Base-by-base conservation (phyloP, 2,888 invertebrate species). In the Lathronympha strigana region DNA sequence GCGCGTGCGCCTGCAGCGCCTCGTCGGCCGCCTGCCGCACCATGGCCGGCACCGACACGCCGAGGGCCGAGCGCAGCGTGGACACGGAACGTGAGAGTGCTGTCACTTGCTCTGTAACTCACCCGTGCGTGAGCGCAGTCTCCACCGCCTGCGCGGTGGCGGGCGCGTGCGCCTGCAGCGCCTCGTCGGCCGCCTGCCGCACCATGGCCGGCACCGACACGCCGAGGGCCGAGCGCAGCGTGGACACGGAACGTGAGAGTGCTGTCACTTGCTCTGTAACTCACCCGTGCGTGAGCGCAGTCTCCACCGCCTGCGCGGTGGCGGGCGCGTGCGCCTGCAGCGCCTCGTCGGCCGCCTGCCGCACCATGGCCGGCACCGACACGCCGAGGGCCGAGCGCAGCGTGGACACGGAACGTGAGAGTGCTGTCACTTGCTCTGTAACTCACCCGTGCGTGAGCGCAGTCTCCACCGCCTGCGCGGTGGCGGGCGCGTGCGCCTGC, bases 211-310 rank as follows among this genome's bases (percentile, higher is more conserved):
- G 9, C 71, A 81, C 21, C 33, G 54, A 3, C 50, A 28, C 79
- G 73, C 87, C 82, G 67, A 75, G 72, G 2, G 84, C 36, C n/a
- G 2, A n/a, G n/a, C n/a, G n/a, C 3, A 3, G 4, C 54, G 79
- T 76, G 60, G 76, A 76, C 11, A 88, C 13, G n/a, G 3, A 83
- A 2, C n/a, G n/a, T n/a, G n/a, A n/a, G n/a, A n/a, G n/a, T n/a
- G n/a, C n/a, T n/a, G n/a, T n/a, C n/a, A n/a, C n/a, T n/a, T n/a
- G n/a, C n/a, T n/a, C n/a, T n/a, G n/a, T n/a, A 3, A 63, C 75
- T 25, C 25, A 89, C 89, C 89, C 88, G 61, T 78, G 78, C 1
- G 79, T 67, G 21, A 90, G 78, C 1, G 90, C 89, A 38, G 71
- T 77, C 63, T 86, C 83, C 1, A 90, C 72, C 53, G 86, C 84